Evolutionary conservation across 2,888 invertebrate species (phyloP), one percentile per base, ranked within the genome.

Genomic region (Chouioia cunea): DNA sequence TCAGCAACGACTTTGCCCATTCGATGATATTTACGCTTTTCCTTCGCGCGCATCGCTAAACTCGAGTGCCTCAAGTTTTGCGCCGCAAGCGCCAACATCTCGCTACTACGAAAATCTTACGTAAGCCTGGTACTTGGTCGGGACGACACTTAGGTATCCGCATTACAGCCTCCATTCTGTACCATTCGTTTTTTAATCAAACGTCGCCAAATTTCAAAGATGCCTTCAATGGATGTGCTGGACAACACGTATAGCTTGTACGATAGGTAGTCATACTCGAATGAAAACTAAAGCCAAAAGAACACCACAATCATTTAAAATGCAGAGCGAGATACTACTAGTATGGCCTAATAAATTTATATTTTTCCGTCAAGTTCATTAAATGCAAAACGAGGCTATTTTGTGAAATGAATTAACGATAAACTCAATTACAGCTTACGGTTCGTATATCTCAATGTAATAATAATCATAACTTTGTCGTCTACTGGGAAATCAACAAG

Each of bases 21-120:
- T 78, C 73, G 66, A n/a, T n/a, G n/a, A 80, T 78, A 76, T 63
- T 78, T 71, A 64, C 74, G 75, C 74, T 79, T 36, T 77, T 74
- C 60, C 71, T 64, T 53, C 46, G 12, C 12, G 50, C n/a, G 46
- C 8, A 10, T 36, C 12, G 44, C 22, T 43, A 43, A 64, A 56
- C 48, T 67, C 54, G 23, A 69, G 27, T 65, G 47, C 48, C 43
- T 23, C 2, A 56, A 70, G 8, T 36, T 58, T n/a, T 63, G n/a
- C n/a, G n/a, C n/a, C 15, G 12, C 15, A 22, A 14, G 27, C 20
- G 48, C 15, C 43, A 1, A 18, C 10, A 44, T 58, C 22, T 47
- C 6, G 10, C 36, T 3, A 36, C 10, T 36, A 36, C 36, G 1
- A 47, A 16, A 22, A 36, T 23, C 0, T 56, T 3, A 36, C 4